phyloP scores from a whole-genome alignment of 2,888 invertebrate species.

The Pheosia tremula region DNA sequence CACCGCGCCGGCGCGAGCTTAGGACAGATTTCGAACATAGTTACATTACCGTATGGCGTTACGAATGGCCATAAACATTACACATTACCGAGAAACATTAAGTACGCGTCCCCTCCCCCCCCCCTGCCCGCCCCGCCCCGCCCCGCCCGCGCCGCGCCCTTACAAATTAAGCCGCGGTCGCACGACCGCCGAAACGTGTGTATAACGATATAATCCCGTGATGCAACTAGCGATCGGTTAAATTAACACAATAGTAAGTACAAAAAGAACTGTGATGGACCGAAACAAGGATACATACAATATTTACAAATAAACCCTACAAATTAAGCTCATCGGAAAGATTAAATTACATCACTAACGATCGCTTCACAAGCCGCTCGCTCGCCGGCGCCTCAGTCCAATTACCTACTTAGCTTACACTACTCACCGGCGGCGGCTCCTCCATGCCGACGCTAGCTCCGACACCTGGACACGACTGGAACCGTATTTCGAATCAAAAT shows the following conservation, averaged over 20 bases:
- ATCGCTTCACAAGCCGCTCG: conserved; percentile 56
- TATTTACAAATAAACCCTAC: conserved; percentile 79
- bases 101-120: conserved; percentile 22
- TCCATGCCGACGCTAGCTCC: neutral
- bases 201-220: conserved; percentile 23
- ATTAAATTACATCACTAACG: conserved; percentile 69
- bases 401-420: conserved; percentile 49
- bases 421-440: conserved; percentile 23
- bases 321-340: conserved; percentile 76
- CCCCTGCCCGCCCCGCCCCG: conserved; percentile 16
- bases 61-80: conserved; percentile 47
- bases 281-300: conserved; percentile 72
- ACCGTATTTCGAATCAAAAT: too few relatives aligned
- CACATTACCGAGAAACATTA: conserved; percentile 46
- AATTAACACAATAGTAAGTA: conserved; percentile 19
- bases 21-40: conserved; percentile 33
- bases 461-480: too few relatives aligned
- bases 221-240: conserved; percentile 45
- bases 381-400: conserved; percentile 50
- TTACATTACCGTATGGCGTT: conserved; percentile 50
- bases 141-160: too few relatives aligned
- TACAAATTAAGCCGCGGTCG: neutral
- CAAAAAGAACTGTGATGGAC: conserved; percentile 59
- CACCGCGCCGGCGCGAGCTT: neutral
- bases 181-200: neutral